A percentile compares a stretch with the other conserved stretches of the same genome.
Conservation (phyloP, 1,140 invertebrate species). For the Dermatophagoides farinae region DNA sequence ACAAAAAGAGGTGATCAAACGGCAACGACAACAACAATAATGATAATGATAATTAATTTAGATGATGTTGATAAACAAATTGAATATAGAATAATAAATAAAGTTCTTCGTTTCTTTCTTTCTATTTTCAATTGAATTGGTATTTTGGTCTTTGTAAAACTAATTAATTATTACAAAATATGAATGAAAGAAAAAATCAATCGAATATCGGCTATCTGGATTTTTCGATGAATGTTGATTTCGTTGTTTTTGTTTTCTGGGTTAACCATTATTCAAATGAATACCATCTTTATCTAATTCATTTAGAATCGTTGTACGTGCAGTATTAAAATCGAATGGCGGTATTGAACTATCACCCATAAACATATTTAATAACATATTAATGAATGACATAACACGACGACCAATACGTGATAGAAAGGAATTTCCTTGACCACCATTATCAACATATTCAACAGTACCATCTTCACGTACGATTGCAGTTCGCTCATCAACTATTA, state of each 20-base stretch:
- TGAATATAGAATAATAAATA: not conserved
- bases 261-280: no score
- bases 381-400: not conserved
- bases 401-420: not conserved
- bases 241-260: not conserved
- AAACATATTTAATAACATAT: not conserved
- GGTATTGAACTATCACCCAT: not conserved
- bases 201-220: no score
- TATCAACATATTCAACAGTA: not conserved
- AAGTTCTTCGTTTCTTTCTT: not conserved
- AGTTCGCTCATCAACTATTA: not conserved
- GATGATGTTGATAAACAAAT: not conserved
- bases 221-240: not conserved
- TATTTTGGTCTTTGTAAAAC: no score
- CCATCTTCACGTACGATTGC: constrained; percentile 1
- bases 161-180: no score
- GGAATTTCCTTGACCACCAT: not conserved
- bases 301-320: not conserved
- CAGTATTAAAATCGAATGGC: not conserved
- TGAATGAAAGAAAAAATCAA: no score
- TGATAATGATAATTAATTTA: not conserved
- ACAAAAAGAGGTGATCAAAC: constrained; percentile 30
- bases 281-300: not conserved
- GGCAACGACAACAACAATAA: not conserved
- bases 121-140: no score